phyloP scores from a whole-genome alignment of 2,888 invertebrate species.

The Zaprionus obscuricornis region DNA sequence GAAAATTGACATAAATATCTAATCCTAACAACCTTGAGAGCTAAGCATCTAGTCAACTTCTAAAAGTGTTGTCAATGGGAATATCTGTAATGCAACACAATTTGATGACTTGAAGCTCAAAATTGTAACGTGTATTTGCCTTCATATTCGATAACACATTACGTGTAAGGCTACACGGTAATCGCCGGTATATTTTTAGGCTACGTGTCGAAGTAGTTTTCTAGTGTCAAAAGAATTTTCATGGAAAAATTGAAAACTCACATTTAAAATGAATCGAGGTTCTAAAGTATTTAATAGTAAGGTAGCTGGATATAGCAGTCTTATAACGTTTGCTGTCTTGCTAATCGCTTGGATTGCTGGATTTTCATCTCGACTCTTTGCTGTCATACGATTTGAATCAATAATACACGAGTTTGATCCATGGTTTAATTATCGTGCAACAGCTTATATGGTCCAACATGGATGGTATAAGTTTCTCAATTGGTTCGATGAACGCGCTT shows the following conservation, averaged over 20 bases:
- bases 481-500: conserved; percentile 99
- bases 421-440: conserved; percentile 99
- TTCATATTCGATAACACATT: too few species aligned
- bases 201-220: conserved; percentile 61
- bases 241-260: conserved; percentile 6
- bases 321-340: conserved; percentile 96
- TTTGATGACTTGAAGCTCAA: too few species aligned
- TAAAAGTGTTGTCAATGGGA: too few species aligned
- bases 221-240: conserved; percentile 20
- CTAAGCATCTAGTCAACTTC: too few species aligned
- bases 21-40: too few species aligned
- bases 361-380: conserved; percentile 98
- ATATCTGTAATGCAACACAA: too few species aligned
- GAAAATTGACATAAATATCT: too few species aligned
- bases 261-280: conserved; percentile 75
- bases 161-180: too few species aligned
- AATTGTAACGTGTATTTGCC: too few species aligned
- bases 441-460: conserved; percentile 99
- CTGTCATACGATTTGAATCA: conserved; percentile 99
- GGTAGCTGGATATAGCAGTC: conserved; percentile 83
- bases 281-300: conserved; percentile 80
- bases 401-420: conserved; percentile 99
- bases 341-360: conserved; percentile 98
- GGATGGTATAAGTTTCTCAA: conserved; percentile 99
- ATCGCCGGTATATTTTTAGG: conserved; percentile 66